Base-by-base conservation (phyloP, 2,797 vertebrate species). In the Pygocentrus nattereri region DNA sequence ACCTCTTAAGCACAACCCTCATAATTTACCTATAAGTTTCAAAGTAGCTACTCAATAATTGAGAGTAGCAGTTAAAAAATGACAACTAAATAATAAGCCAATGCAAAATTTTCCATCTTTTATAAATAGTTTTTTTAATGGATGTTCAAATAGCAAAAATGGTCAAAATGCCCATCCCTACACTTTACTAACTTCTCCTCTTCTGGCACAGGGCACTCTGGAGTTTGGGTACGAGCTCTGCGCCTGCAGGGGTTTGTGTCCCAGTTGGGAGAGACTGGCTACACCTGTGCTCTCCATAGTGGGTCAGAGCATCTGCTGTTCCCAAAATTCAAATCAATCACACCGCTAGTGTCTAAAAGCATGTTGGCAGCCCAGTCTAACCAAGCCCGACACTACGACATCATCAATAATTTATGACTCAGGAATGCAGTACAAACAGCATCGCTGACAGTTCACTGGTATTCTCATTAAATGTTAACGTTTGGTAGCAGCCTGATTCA, bases 391-490 rank as follows among this genome's bases (percentile, higher is more conserved):
- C 72, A 68, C 72, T 47, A 47, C 19, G 74, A 12, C 72, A 21
- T 25, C 70, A 58, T 59, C 49, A 68, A 81, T 49, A 74, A 81
- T 81, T 30, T 59, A 81, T 47, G 15, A 49, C 19, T 49, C 25
- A 49, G 25, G n/a, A 58, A 44, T 49, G 34, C 44, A 68, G 62
- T 81, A 70, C 65, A 76, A 70, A 41, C 64, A 69, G 41, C 56
- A 76, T n/a, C 1, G 30, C 79, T 61, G 73, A 70, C 79, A 70
- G 25, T 41, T 58, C 73, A 81, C 27, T 75, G 54, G 21, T 61
- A 81, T 61, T 58, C 65, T 74, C 58, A 76, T 81, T 75, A 76
- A 81, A 81, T 50, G 64, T 76, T 82, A 72, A 76, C 65, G 58
- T 71, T 12, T 64, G 31, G 18, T 50, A 54, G 56, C 31, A 64